A percentile compares a stretch with the other conserved stretches of the same genome.
phyloP scores from a whole-genome alignment of 2,797 vertebrate species.

The Otus scops region DNA sequence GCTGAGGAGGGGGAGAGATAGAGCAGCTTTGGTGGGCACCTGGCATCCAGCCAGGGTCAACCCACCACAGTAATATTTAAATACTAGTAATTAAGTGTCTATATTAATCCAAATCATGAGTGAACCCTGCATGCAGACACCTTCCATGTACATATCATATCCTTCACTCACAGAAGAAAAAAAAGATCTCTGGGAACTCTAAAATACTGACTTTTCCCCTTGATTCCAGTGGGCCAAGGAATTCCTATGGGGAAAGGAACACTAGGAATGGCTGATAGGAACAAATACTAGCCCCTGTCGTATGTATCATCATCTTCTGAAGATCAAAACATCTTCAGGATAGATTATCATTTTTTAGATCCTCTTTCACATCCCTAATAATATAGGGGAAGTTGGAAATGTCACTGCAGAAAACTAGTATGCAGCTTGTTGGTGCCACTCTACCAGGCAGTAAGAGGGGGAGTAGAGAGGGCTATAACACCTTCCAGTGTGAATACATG shows the following conservation, averaged over 20 bases:
- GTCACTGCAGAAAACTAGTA: not conserved
- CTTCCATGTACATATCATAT: not conserved
- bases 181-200: not conserved
- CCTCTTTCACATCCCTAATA: not conserved
- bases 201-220: not conserved
- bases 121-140: not conserved
- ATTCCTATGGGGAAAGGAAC: not conserved
- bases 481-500: not conserved
- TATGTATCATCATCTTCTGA: not conserved
- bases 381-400: not conserved
- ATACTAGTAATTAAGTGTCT: not conserved
- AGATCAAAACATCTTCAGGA: not conserved
- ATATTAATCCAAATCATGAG: not conserved
- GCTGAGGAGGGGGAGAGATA: not conserved
- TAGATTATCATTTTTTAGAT: not conserved
- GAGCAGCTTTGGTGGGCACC: not conserved
- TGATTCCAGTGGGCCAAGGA: not conserved
- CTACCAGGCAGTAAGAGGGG: not conserved
- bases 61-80: not conserved
- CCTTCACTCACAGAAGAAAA: not conserved
- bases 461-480: not conserved
- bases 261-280: not conserved
- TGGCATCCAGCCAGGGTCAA: not conserved
- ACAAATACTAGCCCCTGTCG: not conserved
- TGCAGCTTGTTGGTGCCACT: not conserved